phyloP scores from a whole-genome alignment of 37 sponge, comb jelly and placozoan genomes.

The Theonella swinhoei region DNA sequence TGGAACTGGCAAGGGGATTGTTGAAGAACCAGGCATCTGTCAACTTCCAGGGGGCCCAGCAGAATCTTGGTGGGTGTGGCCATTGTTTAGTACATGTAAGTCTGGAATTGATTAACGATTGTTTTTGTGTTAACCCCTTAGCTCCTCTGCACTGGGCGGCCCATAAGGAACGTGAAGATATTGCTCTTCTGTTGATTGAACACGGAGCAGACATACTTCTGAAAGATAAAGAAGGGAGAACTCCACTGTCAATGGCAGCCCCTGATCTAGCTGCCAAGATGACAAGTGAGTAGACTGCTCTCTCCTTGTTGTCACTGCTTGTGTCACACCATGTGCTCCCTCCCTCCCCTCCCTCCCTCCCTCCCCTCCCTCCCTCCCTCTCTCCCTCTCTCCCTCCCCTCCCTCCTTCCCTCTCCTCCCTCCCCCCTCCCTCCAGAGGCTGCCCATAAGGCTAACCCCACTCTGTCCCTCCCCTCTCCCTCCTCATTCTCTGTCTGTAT shows the following conservation, averaged over 20 bases:
- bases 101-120: no score
- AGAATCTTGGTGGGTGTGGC: constrained; percentile 38
- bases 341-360: neutral
- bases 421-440: neutral
- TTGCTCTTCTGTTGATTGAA: constrained; percentile 72
- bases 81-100: no score
- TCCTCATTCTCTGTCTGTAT: neutral
- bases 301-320: no score
- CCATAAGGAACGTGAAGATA: constrained; percentile 54
- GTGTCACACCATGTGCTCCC: no score
- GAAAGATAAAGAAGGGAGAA: constrained; percentile 63
- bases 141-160: constrained; percentile 83
- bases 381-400: neutral
- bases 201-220: constrained; percentile 56
- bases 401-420: neutral
- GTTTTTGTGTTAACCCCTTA: no score
- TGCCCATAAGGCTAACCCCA: constrained; percentile 20
- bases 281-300: constrained; percentile 68
- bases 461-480: neutral
- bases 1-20: constrained; percentile 51
- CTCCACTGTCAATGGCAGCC: constrained; percentile 69
- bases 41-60: constrained; percentile 36
- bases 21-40: constrained; percentile 27
- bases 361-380: neutral
- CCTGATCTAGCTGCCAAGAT: constrained; percentile 68